phyloP scores from a whole-genome alignment of 2,888 invertebrate species.

The Cheiracanthium punctorium region DNA sequence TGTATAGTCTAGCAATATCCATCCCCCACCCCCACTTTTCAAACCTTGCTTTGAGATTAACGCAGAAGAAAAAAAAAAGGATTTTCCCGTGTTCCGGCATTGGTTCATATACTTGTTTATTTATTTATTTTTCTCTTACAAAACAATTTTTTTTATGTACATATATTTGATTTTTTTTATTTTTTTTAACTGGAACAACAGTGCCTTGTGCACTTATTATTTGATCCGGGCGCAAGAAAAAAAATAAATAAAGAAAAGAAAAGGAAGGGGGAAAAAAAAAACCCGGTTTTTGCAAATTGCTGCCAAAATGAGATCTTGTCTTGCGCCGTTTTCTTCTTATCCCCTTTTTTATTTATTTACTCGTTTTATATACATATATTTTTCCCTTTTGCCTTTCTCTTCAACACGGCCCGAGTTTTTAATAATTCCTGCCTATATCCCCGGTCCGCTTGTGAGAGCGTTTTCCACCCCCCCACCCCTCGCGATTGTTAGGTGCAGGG shows the following conservation, averaged over 20 bases:
- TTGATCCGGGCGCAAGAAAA: conserved; percentile 51
- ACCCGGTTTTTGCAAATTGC: conserved; percentile 26
- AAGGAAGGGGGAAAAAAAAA: too few species aligned
- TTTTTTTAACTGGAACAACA: conserved; percentile 17
- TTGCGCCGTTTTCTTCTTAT: conserved; percentile 11
- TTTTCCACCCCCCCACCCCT: not conserved
- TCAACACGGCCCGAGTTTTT: conserved; percentile 42
- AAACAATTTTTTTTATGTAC: conserved; percentile 20
- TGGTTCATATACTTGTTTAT: conserved; percentile 50
- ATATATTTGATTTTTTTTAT: conserved; percentile 9
- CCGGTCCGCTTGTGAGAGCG: not conserved
- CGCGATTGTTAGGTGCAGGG: conserved; percentile 46
- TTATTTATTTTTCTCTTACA: conserved; percentile 51
- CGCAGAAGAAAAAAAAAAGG: conserved; percentile 30
- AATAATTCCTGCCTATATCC: conserved; percentile 47
- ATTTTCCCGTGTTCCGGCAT: conserved; percentile 44
- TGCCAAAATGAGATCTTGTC: conserved; percentile 27
- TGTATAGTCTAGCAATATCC: not conserved
- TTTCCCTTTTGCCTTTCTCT: not conserved
- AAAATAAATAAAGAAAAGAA: not conserved
- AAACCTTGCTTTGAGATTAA: conserved; percentile 43
- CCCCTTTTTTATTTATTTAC: conserved; percentile 16
- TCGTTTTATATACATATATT: conserved; percentile 22
- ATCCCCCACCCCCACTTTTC: not conserved
- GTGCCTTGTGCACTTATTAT: conserved; percentile 52